A percentile compares a stretch with the other conserved stretches of the same genome.
These are phyloP conservation scores for Gouania willdenowi DNA, from an alignment of 2,797 vertebrate species.

Conservation along the genomic window DNA sequence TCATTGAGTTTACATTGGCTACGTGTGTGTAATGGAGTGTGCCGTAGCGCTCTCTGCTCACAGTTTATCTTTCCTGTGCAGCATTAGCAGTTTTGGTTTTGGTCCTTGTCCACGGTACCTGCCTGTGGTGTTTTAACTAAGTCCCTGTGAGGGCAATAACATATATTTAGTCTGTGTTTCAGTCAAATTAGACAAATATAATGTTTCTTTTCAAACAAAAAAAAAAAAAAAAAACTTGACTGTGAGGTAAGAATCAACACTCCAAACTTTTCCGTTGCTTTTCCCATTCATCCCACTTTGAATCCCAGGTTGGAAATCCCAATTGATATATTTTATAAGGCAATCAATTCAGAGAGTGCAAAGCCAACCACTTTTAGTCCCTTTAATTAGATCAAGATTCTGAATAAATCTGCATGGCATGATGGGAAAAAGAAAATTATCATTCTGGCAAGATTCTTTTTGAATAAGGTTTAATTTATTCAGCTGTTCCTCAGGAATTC, in stretches of 20 bases:
- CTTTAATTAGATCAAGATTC: too few relatives aligned
- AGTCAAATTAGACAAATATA: background rate
- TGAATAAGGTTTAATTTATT: too few relatives aligned
- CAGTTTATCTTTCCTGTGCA: conserved; percentile 7
- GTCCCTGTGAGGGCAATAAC: background rate
- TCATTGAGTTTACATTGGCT: conserved; percentile 24
- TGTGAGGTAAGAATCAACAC: background rate
- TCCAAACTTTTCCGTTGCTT: too few relatives aligned
- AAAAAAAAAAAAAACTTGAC: background rate
- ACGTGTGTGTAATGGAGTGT: background rate
- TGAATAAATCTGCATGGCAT: too few relatives aligned
- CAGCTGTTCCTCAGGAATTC: too few relatives aligned
- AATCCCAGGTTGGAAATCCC: too few relatives aligned
- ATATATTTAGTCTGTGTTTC: background rate
- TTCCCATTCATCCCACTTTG: too few relatives aligned
- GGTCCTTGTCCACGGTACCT: background rate
- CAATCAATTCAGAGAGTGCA: too few relatives aligned
- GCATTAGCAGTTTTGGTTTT: background rate
- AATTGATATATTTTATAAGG: too few relatives aligned
- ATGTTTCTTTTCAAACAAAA: background rate
- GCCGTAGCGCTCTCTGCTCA: conserved; percentile 17
- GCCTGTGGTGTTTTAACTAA: background rate
- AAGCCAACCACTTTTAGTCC: too few relatives aligned
- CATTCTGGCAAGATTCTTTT: too few relatives aligned
- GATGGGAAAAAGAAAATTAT: too few relatives aligned